Base-by-base conservation (phyloP, 1,140 invertebrate species). In the Drosophila persimilis region DNA sequence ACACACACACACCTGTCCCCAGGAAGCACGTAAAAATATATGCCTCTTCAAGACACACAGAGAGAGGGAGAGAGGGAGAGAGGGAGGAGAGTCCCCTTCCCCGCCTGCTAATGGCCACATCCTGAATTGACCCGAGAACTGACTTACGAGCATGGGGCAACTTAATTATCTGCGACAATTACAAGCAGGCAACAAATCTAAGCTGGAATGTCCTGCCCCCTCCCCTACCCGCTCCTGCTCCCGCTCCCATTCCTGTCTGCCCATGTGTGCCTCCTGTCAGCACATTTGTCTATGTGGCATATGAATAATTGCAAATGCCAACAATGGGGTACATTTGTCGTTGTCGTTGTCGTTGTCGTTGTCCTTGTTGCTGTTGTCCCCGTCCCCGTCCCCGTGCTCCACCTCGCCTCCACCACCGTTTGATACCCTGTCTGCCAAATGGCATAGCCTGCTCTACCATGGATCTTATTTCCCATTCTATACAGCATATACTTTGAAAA, bases 271-370 rank as follows among this genome's bases (percentile, higher is more conserved):
- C 62, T 66, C 57, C 81, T 86, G 81, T 86, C 81, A 78, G 77
- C 81, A 86, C 81, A 86, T 86, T 86, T 86, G 83, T 86, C 83
- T 86, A 88, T 83, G 74, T 86, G 81, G 81, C 81, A 74, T 86
- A 86, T 86, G 83, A 86, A 88, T 86, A 86, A 86, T 86, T 86
- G 81, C 81, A 75, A 78, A 86, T 86, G 81, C 81, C 81, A 86
- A 81, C 81, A 86, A 86, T 86, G 76, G 83, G 64, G 35, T 65
- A 60, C 81, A 81, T 85, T 85, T 85, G 77, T 77, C 61, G 72
- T 77, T 64, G 62, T 26, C 24, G 4, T 24, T 31, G 31, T 24
- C 24, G 4, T 26, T 31, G 31, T 50, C 56, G 41, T 55, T 52
- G 74, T 52, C 29, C 11, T 5, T 39, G 51, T 65, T 56, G 46